phyloP scores from a whole-genome alignment of 1,140 invertebrate species.

The Streblospio benedicti region DNA sequence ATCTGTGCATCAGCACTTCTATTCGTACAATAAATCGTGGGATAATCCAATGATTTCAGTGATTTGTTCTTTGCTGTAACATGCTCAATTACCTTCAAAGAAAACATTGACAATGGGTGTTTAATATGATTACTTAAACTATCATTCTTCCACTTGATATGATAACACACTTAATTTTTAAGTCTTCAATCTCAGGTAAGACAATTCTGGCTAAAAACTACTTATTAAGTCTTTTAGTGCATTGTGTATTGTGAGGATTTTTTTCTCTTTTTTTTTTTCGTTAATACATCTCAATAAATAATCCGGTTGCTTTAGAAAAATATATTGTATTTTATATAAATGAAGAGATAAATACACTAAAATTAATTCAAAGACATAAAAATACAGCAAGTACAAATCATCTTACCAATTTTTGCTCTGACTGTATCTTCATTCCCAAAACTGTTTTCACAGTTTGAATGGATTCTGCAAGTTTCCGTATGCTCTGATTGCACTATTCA shows the following conservation, averaged over 20 bases:
- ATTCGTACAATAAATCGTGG: no score
- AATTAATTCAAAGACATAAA: neutral
- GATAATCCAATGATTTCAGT: no score
- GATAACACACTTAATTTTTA: no score
- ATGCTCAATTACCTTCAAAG: no score
- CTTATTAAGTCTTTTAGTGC: neutral
- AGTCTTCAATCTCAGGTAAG: no score
- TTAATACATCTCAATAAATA: neutral
- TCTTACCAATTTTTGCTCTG: slow-evolving; percentile 45
- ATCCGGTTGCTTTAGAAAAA: neutral
- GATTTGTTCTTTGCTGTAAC: no score
- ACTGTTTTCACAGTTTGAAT: slow-evolving; percentile 46
- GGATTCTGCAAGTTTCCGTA: slow-evolving; percentile 41
- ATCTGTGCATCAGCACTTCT: no score
- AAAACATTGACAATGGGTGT: no score
- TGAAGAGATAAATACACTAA: neutral
- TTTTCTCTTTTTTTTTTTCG: neutral
- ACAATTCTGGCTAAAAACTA: no score
- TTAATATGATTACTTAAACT: no score
- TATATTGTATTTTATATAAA: neutral
- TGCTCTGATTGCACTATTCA: slow-evolving; percentile 32
- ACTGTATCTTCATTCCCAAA: slow-evolving; percentile 46
- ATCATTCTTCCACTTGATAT: no score
- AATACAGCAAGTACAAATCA: neutral
- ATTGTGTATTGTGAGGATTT: neutral